A percentile compares a stretch with the other conserved stretches of the same genome.
These are phyloP conservation scores for Sclerurus mexicanus DNA, from an alignment of 2,113 vertebrate genomes.

Conservation along the genomic window DNA sequence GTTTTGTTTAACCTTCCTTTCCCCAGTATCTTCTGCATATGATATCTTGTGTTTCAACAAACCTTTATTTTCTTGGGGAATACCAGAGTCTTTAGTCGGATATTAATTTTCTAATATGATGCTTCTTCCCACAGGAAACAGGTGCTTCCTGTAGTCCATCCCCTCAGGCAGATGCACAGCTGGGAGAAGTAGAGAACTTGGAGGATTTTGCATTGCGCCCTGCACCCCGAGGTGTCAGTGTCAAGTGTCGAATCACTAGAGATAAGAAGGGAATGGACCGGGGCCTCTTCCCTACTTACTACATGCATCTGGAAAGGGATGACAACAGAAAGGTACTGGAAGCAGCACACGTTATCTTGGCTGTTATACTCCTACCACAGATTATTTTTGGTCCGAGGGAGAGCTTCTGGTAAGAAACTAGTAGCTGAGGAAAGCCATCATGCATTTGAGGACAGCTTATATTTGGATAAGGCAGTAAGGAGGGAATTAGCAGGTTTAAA, in stretches of 20 bases:
- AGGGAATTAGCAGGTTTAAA: not conserved
- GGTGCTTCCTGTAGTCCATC: slow-evolving; percentile 69
- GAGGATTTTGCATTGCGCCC: slow-evolving; percentile 89
- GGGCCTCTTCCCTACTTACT: slow-evolving; percentile 94
- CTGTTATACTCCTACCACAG: not conserved
- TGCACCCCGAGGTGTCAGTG: slow-evolving; percentile 84
- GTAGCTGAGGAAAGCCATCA: not conserved
- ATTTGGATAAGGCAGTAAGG: not conserved
- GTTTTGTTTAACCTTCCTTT: not conserved
- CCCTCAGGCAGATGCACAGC: slow-evolving; percentile 69
- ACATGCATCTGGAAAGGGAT: slow-evolving; percentile 94
- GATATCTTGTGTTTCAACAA: not conserved
- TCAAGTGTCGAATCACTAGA: slow-evolving; percentile 90
- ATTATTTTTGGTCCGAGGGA: not conserved
- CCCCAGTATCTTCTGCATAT: not conserved
- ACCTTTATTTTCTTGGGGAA: not conserved
- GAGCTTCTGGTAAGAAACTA: not conserved
- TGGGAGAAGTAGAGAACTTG: slow-evolving; percentile 83
- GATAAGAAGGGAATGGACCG: slow-evolving; percentile 97
- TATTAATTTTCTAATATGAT: not conserved
- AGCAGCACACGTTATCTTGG: not conserved
- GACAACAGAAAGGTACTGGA: slow-evolving; percentile 87
- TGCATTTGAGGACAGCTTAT: not conserved
- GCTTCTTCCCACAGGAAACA: slow-evolving; percentile 73
- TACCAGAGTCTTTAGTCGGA: not conserved